Evolutionary conservation across 2,113 vertebrate genomes (phyloP), one percentile per base, ranked within the genome.

Genomic region (Odontesthes bonariensis): DNA sequence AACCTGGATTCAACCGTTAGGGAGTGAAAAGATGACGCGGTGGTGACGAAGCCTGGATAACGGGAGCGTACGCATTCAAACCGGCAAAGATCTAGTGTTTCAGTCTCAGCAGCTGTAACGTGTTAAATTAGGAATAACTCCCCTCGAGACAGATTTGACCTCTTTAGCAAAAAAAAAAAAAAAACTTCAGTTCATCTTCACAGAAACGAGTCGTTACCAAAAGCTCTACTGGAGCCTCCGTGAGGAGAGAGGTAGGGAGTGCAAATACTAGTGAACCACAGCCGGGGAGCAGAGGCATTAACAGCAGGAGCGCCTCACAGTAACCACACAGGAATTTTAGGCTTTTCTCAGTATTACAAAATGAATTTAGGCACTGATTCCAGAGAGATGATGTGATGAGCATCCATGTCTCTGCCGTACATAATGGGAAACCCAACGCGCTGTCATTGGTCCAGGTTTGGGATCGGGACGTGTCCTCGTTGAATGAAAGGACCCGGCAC

Each of bases 211-310:
- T 54, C 20, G 20, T 72, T 6, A 42, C 54, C 35, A 33, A 32
- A 46, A 62, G 69, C 53, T 38, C 35, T 38, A 44, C 33, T 56
- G 19, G 49, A 77, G 64, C 57, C 79, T 75, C 75, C 72, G 4
- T 35, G 32, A 69, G 77, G 65, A 76, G 71, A 78, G 84, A 88
- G 82, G 86, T 82, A 89, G 84, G 61, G 69, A 82, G 74, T 46
- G 62, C 56, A 73, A 59, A 69, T 3, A 66, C 38, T 42, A 52
- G 58, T 71, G 11, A 13, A 55, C 59, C 60, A 38, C 38, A 46
- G 77, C 55, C 31, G 9, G 54, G 6, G 59, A 47, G 70, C 44
- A 46, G 60, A 52, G 31, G 35, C 32, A 38, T 40, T 17, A n/a
- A 3, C 35, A 38, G 35, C 7, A 56, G 69, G 35, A 75, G 49